A percentile compares a stretch with the other conserved stretches of the same genome.
Evolutionary conservation across 2,797 vertebrate species (phyloP).

Genomic region (Clarias laeviceps): DNA sequence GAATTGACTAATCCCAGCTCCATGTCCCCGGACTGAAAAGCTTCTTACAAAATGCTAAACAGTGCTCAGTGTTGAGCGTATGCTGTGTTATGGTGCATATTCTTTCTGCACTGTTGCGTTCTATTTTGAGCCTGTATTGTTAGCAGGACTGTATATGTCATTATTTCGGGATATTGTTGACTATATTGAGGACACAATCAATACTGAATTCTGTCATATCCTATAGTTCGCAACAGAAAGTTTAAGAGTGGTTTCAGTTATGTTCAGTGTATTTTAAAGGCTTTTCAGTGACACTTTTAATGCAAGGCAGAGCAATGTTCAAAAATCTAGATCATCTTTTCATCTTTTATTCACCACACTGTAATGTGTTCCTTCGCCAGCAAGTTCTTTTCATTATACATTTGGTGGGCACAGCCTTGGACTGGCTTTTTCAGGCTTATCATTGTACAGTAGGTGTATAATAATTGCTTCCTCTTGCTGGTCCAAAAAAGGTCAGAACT

Average conservation of each 20-base stretch:
- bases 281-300: slow-evolving; percentile 11
- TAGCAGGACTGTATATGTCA: slow-evolving; percentile 25
- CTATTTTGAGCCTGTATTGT: slow-evolving; percentile 51
- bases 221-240: slow-evolving; percentile 3
- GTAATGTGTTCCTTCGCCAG: slow-evolving; percentile 70
- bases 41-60: slow-evolving; percentile 58
- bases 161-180: slow-evolving; percentile 32
- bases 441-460: slow-evolving; percentile 62
- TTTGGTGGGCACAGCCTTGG: slow-evolving; percentile 65
- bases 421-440: slow-evolving; percentile 66
- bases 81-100: slow-evolving; percentile 36
- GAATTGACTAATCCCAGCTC: slow-evolving; percentile 51
- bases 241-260: slow-evolving; percentile 17
- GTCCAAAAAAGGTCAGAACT: slow-evolving; percentile 62
- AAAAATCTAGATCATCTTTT: slow-evolving; percentile 72
- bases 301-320: slow-evolving; percentile 38
- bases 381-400: slow-evolving; percentile 74
- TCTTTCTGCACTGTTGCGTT: slow-evolving; percentile 40
- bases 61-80: slow-evolving; percentile 50
- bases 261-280: slow-evolving; percentile 16
- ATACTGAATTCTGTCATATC: background rate
- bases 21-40: slow-evolving; percentile 53
- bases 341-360: slow-evolving; percentile 66
- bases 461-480: slow-evolving; percentile 59
- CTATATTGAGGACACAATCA: background rate